phyloP scores from a whole-genome alignment of 2,797 vertebrate species.

The Nyctalus aviator region DNA sequence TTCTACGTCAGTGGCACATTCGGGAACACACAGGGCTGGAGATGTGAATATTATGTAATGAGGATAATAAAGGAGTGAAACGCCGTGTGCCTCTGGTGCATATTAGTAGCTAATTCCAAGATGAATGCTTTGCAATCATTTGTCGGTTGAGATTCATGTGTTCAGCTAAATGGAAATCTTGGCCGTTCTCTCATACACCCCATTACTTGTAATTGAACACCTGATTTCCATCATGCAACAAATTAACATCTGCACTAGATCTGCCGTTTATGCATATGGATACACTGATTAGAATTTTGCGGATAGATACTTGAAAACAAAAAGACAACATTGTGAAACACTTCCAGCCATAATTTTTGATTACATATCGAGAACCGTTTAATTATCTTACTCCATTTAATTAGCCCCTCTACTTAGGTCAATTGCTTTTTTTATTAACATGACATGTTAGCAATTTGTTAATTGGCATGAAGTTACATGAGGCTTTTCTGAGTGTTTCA shows the following conservation, averaged over 20 bases:
- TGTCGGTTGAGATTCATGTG: constrained; percentile 74
- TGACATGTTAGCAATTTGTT: constrained; percentile 81
- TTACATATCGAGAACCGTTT: constrained; percentile 87
- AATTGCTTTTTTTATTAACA: constrained; percentile 87
- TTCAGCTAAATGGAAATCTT: constrained; percentile 79
- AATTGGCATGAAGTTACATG: constrained; percentile 84
- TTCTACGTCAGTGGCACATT: constrained; percentile 66
- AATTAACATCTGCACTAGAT: constrained; percentile 85
- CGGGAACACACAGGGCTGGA: constrained; percentile 60
- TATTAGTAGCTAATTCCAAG: constrained; percentile 74
- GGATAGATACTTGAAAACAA: constrained; percentile 84
- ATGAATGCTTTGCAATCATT: constrained; percentile 67
- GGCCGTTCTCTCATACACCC: constrained; percentile 75
- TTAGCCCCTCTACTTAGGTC: constrained; percentile 86
- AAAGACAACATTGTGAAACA: constrained; percentile 86
- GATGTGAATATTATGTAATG: constrained; percentile 80
- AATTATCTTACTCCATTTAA: constrained; percentile 88
- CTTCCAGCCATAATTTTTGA: constrained; percentile 85
- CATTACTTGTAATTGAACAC: constrained; percentile 87
- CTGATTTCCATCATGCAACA: constrained; percentile 86
- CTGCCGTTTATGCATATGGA: constrained; percentile 83
- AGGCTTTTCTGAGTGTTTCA: constrained; percentile 69
- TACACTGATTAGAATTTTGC: constrained; percentile 84
- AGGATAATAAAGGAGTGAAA: constrained; percentile 80
- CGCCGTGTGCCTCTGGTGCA: constrained; percentile 49